Conservation (phyloP, 1,140 invertebrate species). For the Eumaeus atala region DNA sequence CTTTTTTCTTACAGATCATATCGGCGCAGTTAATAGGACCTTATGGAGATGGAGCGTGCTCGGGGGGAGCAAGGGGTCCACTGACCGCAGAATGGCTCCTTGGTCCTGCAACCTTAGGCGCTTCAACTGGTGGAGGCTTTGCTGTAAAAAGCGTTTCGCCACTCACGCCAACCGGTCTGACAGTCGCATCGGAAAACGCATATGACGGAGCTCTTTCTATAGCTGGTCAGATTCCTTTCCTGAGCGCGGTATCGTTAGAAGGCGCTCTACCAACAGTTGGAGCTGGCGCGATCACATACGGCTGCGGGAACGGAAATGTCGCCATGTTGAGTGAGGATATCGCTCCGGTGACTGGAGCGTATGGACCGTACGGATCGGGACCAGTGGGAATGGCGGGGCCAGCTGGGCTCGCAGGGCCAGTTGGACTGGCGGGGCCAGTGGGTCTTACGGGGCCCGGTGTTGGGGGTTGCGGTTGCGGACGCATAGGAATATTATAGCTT, state of each 20-base stretch:
- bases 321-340: constrained; percentile 25
- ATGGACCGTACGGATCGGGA: constrained; percentile 9
- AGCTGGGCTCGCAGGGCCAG: no score
- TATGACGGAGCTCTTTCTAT: constrained; percentile 34
- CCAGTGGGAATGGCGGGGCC: background rate
- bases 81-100: background rate
- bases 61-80: constrained; percentile 2
- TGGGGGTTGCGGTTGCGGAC: no score
- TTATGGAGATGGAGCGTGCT: constrained; percentile 4
- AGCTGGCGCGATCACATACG: constrained; percentile 22
- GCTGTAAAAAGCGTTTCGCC: constrained; percentile 30
- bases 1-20: background rate
- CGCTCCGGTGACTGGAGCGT: constrained; percentile 1
- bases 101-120: background rate
- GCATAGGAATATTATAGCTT: no score
- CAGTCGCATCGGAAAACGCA: constrained; percentile 34
- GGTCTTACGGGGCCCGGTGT: no score
- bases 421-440: no score
- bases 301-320: constrained; percentile 25
- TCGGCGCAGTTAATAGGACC: background rate
- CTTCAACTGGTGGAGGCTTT: constrained; percentile 32
- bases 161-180: constrained; percentile 30
- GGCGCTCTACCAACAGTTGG: constrained; percentile 29
- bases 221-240: constrained; percentile 33
- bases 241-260: constrained; percentile 36